phyloP scores from a whole-genome alignment of 2,113 vertebrate species.

The Bubalus kerabau region DNA sequence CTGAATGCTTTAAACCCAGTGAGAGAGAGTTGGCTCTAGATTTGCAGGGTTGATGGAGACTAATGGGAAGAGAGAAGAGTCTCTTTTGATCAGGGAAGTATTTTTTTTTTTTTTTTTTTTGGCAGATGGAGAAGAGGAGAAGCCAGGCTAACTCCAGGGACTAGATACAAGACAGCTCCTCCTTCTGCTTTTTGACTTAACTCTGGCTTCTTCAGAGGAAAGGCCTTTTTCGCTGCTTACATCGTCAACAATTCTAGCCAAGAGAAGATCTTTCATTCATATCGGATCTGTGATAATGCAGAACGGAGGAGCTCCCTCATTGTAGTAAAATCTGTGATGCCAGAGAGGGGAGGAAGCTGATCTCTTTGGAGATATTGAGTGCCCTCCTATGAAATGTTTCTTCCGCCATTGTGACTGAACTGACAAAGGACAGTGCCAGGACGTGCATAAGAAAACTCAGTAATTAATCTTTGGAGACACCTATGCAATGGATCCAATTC shows the following conservation, averaged over 20 bases:
- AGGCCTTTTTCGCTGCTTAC: background rate
- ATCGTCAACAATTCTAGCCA: background rate
- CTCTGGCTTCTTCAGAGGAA: background rate
- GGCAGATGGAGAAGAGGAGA: background rate
- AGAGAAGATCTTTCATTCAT: background rate
- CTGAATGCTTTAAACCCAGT: background rate
- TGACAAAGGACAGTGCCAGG: slow-evolving; percentile 45
- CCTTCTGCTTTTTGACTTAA: background rate
- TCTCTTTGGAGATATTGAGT: slow-evolving; percentile 25
- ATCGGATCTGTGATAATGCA: background rate
- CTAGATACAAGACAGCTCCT: background rate
- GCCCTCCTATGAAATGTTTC: slow-evolving; percentile 6
- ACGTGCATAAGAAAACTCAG: slow-evolving; percentile 36
- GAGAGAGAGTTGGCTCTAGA: background rate
- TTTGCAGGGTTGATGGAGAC: background rate
- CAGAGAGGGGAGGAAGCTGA: background rate
- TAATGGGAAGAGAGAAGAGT: background rate
- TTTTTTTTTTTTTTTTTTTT: background rate
- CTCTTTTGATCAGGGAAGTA: background rate
- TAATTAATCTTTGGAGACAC: slow-evolving; percentile 75
- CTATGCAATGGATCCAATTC: slow-evolving; percentile 59
- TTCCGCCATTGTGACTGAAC: background rate
- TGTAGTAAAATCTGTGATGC: background rate
- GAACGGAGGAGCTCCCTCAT: background rate
- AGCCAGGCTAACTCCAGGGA: background rate